These are phyloP conservation scores for Thecophora atra DNA, from an alignment of 2,888 invertebrate species.

Conservation along the genomic window DNA sequence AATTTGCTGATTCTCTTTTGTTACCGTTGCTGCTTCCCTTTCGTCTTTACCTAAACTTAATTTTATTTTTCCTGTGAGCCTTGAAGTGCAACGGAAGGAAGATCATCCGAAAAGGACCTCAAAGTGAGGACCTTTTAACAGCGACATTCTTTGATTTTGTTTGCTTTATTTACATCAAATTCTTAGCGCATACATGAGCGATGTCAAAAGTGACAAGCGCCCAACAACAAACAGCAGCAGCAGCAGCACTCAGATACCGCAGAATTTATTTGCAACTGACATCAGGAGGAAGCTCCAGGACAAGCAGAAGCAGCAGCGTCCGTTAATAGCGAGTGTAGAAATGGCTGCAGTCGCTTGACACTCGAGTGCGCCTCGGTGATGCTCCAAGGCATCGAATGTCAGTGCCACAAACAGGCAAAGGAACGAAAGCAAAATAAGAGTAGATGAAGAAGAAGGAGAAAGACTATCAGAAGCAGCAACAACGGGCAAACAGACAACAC, in stretches of 20 bases:
- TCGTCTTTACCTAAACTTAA: too few species aligned
- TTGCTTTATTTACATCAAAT: neutral
- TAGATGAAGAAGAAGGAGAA: neutral
- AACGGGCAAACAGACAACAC: slow-evolving; percentile 1
- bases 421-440: neutral
- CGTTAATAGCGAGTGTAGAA: slow-evolving; percentile 29
- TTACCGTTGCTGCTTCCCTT: too few species aligned
- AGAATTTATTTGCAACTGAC: slow-evolving; percentile 13
- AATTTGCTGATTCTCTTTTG: too few species aligned
- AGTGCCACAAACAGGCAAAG: slow-evolving; percentile 35
- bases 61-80: too few species aligned
- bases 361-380: slow-evolving; percentile 29
- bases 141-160: neutral
- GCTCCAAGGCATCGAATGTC: slow-evolving; percentile 44
- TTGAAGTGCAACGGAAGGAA: too few species aligned
- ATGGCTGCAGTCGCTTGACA: slow-evolving; percentile 28
- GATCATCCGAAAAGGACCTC: too few species aligned
- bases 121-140: neutral
- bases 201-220: neutral
- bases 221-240: slow-evolving; percentile 7
- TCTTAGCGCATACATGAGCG: neutral
- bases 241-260: neutral
- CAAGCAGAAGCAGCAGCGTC: neutral
- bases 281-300: neutral
- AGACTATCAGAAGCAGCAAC: slow-evolving; percentile 21